Conservation (phyloP, 2,113 vertebrate genomes). For the Merops nubicus region DNA sequence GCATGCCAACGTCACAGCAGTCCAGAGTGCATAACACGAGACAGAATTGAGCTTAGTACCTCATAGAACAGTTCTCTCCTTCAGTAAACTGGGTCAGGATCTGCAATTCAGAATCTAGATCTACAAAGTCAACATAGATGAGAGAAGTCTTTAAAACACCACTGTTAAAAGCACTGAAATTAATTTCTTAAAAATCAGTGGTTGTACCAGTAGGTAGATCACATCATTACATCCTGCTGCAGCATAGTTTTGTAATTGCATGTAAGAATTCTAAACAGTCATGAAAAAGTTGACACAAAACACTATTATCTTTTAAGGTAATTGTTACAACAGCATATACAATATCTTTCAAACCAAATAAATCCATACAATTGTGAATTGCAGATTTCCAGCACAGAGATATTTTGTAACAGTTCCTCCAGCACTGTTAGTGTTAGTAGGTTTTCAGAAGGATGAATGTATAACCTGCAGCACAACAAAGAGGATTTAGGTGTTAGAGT, state of each 20-base stretch:
- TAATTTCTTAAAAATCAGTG: background rate
- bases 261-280: background rate
- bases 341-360: background rate
- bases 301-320: background rate
- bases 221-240: background rate
- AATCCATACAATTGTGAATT: background rate
- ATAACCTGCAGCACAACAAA: background rate
- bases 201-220: background rate
- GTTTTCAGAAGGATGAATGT: background rate
- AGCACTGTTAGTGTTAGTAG: background rate
- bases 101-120: background rate
- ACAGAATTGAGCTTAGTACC: background rate
- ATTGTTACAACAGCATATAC: background rate
- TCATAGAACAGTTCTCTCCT: background rate
- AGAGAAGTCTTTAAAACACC: background rate
- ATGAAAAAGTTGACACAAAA: background rate
- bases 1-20: background rate
- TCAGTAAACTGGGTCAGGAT: background rate
- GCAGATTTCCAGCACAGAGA: background rate
- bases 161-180: background rate
- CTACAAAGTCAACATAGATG: background rate
- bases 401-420: background rate
- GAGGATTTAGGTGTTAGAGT: background rate
- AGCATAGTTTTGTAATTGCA: background rate
- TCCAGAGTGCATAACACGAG: background rate